These are phyloP conservation scores for Aporophyla nigra DNA, from an alignment of 2,888 invertebrate genomes.

Conservation along the genomic window DNA sequence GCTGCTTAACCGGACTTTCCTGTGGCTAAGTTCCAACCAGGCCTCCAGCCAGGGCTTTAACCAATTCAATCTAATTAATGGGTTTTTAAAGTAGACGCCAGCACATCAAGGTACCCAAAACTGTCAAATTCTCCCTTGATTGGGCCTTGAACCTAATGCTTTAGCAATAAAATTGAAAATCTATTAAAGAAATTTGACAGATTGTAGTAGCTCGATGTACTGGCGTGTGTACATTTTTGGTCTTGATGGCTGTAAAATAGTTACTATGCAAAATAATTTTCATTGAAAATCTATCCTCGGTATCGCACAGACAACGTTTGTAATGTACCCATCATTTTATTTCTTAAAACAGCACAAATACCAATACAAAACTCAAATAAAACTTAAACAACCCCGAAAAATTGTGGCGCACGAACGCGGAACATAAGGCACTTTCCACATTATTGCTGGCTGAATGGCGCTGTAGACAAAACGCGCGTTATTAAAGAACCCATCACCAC, in stretches of 20 bases:
- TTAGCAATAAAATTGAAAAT: too few relatives aligned
- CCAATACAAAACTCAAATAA: slow-evolving; percentile 18
- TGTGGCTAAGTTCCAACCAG: too few relatives aligned
- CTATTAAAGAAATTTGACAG: too few relatives aligned
- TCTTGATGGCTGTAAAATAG: not conserved
- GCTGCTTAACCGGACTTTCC: too few relatives aligned
- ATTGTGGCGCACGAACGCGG: slow-evolving; percentile 13
- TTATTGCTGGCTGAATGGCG: slow-evolving; percentile 55
- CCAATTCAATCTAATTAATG: not conserved
- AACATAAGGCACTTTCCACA: slow-evolving; percentile 58
- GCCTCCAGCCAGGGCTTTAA: too few relatives aligned
- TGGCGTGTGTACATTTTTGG: too few relatives aligned
- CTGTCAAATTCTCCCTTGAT: too few relatives aligned
- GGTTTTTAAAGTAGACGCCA: not conserved
- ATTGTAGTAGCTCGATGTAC: too few relatives aligned
- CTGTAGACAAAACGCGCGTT: slow-evolving; percentile 74
- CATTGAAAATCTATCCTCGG: not conserved
- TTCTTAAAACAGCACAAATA: not conserved
- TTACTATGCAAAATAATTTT: not conserved
- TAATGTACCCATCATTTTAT: not conserved
- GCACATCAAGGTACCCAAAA: too few relatives aligned
- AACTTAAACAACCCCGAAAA: slow-evolving; percentile 53
- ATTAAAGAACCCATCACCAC: slow-evolving; percentile 81
- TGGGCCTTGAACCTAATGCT: too few relatives aligned
- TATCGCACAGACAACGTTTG: not conserved